Conservation (phyloP, 2,113 vertebrate species). For the Odocoileus virginianus region DNA sequence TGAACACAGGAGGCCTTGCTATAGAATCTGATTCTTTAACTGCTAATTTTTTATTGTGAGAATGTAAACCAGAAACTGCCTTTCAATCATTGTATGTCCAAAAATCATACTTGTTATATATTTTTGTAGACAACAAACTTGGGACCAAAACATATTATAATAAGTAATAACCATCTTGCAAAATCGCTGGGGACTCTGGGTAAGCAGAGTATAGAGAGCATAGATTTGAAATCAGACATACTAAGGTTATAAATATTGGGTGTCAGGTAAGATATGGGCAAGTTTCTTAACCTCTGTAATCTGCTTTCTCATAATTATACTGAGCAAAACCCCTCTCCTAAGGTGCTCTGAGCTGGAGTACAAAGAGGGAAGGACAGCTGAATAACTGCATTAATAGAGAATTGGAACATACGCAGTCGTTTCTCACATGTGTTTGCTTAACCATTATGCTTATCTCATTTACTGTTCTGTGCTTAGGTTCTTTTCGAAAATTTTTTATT, state of each 20-base stretch:
- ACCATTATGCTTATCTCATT: background rate
- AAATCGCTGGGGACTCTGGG: background rate
- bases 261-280: background rate
- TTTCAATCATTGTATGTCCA: background rate
- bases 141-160: background rate
- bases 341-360: background rate
- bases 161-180: background rate
- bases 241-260: background rate
- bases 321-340: background rate
- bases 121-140: background rate
- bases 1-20: background rate
- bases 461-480: background rate
- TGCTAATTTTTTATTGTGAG: background rate
- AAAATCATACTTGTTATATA: background rate
- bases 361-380: background rate
- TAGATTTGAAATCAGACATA: background rate
- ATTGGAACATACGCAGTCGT: background rate
- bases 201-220: background rate
- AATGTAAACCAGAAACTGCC: background rate
- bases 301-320: background rate
- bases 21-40: background rate
- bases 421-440: background rate
- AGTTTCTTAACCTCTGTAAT: background rate
- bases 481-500: background rate
- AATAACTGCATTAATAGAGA: background rate